Percentiles rank a stretch among this genome's conserved stretches.
phyloP scores from a whole-genome alignment of 2,888 invertebrate species.

The Willowsia nigromaculata region DNA sequence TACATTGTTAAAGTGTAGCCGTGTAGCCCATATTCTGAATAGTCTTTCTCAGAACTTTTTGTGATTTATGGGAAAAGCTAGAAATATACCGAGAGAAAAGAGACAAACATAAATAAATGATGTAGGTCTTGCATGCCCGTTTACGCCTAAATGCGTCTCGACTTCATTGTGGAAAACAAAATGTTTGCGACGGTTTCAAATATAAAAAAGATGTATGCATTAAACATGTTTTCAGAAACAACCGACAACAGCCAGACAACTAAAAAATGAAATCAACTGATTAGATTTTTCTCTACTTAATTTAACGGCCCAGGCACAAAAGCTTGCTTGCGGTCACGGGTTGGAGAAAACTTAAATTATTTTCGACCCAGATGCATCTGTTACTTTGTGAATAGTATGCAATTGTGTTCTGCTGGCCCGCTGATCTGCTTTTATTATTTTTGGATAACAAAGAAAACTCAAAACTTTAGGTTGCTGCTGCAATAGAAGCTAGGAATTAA shows the following conservation, averaged over 20 bases:
- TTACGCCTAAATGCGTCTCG: slow-evolving; percentile 55
- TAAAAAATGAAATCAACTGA: not conserved
- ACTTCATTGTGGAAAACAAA: slow-evolving; percentile 39
- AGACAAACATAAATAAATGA: slow-evolving; percentile 67
- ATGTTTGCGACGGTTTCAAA: slow-evolving; percentile 16
- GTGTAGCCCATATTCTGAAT: not conserved
- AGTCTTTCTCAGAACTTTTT: not conserved
- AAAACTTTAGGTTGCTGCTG: not conserved
- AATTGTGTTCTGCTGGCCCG: not conserved
- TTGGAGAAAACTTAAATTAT: not conserved
- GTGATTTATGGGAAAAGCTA: slow-evolving; percentile 59
- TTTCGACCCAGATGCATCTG: not conserved
- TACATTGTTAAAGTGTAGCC: not conserved
- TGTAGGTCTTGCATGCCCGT: slow-evolving; percentile 64
- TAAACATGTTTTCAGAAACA: slow-evolving; percentile 1
- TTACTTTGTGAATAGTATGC: not conserved
- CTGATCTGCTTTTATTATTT: slow-evolving; percentile 6
- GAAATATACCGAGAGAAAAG: slow-evolving; percentile 12
- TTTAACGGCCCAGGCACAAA: not conserved
- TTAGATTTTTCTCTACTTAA: not conserved
- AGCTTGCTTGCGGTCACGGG: not conserved
- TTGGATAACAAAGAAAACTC: not conserved
- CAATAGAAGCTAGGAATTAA: not conserved
- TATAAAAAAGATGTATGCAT: not conserved
- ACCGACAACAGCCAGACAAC: not conserved